Percentiles rank a stretch among this genome's conserved stretches.
phyloP scores from a whole-genome alignment of 2,888 invertebrate genomes.

The Creontiades dilutus region DNA sequence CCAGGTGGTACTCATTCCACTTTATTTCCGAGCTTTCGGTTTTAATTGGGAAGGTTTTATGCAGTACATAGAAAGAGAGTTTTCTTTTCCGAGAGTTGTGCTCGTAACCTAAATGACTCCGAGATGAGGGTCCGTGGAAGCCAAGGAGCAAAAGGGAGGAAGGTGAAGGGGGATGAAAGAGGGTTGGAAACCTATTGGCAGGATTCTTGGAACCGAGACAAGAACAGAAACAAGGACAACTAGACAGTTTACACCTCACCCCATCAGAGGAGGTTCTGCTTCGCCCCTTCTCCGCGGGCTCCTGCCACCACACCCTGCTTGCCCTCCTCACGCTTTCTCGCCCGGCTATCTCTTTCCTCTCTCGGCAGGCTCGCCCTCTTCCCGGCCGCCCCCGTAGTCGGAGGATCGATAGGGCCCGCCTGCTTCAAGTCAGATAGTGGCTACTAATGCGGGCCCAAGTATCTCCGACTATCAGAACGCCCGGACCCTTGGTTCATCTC shows the following conservation, averaged over 20 bases:
- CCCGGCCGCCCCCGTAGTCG: conserved; percentile 36
- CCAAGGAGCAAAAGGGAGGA: conserved; percentile 5
- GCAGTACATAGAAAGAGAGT: conserved; percentile 32
- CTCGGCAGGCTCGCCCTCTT: conserved; percentile 33
- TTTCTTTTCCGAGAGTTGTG: conserved; percentile 35
- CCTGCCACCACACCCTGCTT: conserved; percentile 44
- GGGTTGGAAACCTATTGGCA: conserved; percentile 65
- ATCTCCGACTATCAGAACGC: conserved; percentile 58
- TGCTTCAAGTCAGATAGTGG: conserved; percentile 68
- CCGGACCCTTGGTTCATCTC: conserved; percentile 43
- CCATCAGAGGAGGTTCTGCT: conserved; percentile 38
- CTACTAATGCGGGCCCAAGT: conserved; percentile 68
- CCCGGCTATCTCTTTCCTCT: conserved; percentile 40
- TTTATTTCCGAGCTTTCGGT: neutral
- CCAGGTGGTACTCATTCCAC: neutral
- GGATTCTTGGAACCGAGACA: conserved; percentile 70
- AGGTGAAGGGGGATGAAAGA: neutral
- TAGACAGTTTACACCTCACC: conserved; percentile 69
- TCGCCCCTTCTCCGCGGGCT: neutral
- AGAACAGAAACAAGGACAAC: conserved; percentile 69
- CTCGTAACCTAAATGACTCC: conserved; percentile 49
- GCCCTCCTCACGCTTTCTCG: conserved; percentile 18
- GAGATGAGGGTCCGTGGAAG: conserved; percentile 40
- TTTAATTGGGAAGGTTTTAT: conserved; percentile 44
- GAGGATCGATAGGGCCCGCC: conserved; percentile 66